Evolutionary conservation across 2,113 vertebrate genomes (phyloP), one percentile per base, ranked within the genome.

Genomic region (Ammodytes dubius): DNA sequence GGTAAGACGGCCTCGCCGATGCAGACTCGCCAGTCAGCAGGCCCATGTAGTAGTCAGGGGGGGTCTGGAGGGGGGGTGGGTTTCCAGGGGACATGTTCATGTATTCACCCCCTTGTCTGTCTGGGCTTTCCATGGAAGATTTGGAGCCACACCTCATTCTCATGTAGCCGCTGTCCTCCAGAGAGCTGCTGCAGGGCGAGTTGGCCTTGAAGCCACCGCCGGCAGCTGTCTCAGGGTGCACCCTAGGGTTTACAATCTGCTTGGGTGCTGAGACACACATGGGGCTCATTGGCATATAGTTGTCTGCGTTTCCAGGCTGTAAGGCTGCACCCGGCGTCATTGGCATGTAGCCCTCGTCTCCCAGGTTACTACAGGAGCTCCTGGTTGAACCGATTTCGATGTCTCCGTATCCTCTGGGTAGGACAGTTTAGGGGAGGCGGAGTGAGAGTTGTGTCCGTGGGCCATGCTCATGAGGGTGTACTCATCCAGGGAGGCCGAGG

Each of bases 341-440:
- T n/a, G 97, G 97, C 97, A 98, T 96, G 81, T 99, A 99, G 63
- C 97, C 97, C 0, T 97, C 96, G 0, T 97, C 96, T 2, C 74
- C 85, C 4, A 96, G 86, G 81, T 96, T 96, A 63, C 94, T 94
- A 68, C 93, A 94, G 46, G 96, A 96, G 90, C 96, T 95, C 60
- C 95, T 89, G 19, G 95, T 95, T 0, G 95, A 96, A 2, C 97
- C 97, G 0, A 97, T 97, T 82, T 97, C 96, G 0, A 98, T 86
- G 88, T 99, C 97, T 0, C 97, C 97, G 0, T 99, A 99, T 99
- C 97, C 91, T 99, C 97, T 0, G 97, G 98, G 42, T 98, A 95
- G 58, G 96, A 93, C 19, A 96, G 91, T 89, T 96, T 96, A 10
- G 97, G 96, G 5, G 97, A 98, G 39, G 95, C 95, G 0, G 95